Conservation (phyloP, 2,113 vertebrate genomes). For the Podarcis cretensis region DNA sequence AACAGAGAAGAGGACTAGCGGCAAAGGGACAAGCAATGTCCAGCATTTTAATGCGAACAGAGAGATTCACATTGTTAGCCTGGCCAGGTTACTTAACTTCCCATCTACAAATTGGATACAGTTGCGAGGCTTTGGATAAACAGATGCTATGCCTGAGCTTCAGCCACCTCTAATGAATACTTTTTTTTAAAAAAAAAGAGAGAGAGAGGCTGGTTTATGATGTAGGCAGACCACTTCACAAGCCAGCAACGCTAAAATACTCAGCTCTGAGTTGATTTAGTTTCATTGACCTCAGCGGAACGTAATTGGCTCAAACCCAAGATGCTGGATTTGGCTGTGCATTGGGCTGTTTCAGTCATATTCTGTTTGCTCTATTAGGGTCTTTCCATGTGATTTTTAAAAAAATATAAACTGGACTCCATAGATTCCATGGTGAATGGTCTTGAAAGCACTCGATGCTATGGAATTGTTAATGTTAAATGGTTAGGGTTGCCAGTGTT, state of each 20-base stretch:
- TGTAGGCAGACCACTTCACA: background rate
- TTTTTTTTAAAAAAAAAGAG: background rate
- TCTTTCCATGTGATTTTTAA: background rate
- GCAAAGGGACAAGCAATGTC: slow-evolving; percentile 33
- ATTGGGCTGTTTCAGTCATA: background rate
- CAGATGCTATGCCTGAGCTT: slow-evolving; percentile 5
- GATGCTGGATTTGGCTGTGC: background rate
- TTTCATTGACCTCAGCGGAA: slow-evolving; percentile 16
- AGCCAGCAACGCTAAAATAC: slow-evolving; percentile 12
- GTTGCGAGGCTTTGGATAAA: slow-evolving; percentile 9
- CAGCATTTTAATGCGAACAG: slow-evolving; percentile 30
- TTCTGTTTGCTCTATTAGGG: background rate
- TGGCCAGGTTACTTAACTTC: slow-evolving; percentile 41
- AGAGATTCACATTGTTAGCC: slow-evolving; percentile 28
- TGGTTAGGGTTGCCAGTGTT: no score
- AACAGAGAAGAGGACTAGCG: slow-evolving; percentile 55
- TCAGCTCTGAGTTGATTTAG: slow-evolving; percentile 15
- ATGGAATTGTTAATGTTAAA: background rate
- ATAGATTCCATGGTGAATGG: no score
- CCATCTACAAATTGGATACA: slow-evolving; percentile 9
- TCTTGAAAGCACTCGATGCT: background rate
- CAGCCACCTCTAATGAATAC: background rate
- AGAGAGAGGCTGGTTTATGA: background rate
- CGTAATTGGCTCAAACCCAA: slow-evolving; percentile 2
- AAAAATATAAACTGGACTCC: no score